These are phyloP conservation scores for Blastobasis lacticolella DNA, from an alignment of 2,888 invertebrate species.

Conservation along the genomic window DNA sequence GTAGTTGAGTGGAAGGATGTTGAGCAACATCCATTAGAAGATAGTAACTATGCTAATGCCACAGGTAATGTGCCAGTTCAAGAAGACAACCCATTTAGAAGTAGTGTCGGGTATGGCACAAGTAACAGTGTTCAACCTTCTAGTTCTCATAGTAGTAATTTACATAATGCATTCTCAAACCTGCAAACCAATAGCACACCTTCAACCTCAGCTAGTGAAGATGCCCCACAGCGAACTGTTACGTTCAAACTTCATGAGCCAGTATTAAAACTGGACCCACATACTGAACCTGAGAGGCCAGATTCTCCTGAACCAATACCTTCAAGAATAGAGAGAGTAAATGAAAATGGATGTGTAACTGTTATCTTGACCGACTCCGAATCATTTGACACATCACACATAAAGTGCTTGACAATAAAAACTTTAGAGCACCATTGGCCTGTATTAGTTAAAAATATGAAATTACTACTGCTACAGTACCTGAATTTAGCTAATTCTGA, in stretches of 20 bases:
- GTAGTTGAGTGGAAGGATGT: slow-evolving; percentile 93
- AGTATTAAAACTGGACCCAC: slow-evolving; percentile 48
- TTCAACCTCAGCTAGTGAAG: slow-evolving; percentile 47
- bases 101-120: slow-evolving; percentile 45
- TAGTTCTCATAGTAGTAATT: slow-evolving; percentile 42
- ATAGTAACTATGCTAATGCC: slow-evolving; percentile 67
- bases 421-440: slow-evolving; percentile 90
- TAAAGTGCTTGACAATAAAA: slow-evolving; percentile 90
- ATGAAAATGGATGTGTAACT: slow-evolving; percentile 72
- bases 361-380: slow-evolving; percentile 84
- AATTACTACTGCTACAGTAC: slow-evolving; percentile 72
- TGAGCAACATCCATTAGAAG: slow-evolving; percentile 86
- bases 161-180: slow-evolving; percentile 64
- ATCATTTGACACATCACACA: slow-evolving; percentile 87
- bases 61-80: slow-evolving; percentile 48
- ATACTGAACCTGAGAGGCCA: slow-evolving; percentile 36
- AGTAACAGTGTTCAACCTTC: slow-evolving; percentile 34
- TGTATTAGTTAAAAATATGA: slow-evolving; percentile 82
- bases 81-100: slow-evolving; percentile 61
- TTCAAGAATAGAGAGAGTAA: slow-evolving; percentile 56
- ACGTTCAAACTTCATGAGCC: slow-evolving; percentile 58
- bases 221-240: slow-evolving; percentile 20
- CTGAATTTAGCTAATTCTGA: slow-evolving; percentile 76
- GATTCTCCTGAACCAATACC: slow-evolving; percentile 47
- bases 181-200: slow-evolving; percentile 55